Evolutionary conservation across 2,797 vertebrate genomes (phyloP), one percentile per base, ranked within the genome.

Genomic region (Furcifer pardalis): DNA sequence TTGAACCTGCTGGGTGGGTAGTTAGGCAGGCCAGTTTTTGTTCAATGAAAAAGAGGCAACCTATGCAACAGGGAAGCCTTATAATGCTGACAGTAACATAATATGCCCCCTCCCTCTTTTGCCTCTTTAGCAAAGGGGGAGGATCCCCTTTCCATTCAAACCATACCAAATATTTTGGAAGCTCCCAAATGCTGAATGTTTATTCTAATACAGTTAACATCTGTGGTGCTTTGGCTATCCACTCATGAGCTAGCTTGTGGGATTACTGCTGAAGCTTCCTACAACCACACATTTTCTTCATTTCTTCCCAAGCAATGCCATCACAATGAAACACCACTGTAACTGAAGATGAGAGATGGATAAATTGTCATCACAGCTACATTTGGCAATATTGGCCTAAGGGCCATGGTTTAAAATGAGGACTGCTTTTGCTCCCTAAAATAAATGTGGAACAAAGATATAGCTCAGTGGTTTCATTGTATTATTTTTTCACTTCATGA

Each of bases 141-240:
- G n/a, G n/a, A n/a, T n/a, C n/a, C n/a, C n/a, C n/a, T n/a, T n/a
- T n/a, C n/a, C n/a, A n/a, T n/a, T n/a, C n/a, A n/a, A n/a, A n/a
- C n/a, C n/a, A n/a, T n/a, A n/a, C n/a, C n/a, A n/a, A n/a, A n/a
- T n/a, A n/a, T n/a, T n/a, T n/a, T n/a, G n/a, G n/a, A n/a, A n/a
- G n/a, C n/a, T n/a, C n/a, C n/a, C n/a, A 44, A 52, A 35, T 87
- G 79, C 84, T 17, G 68, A 32, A 84, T 79, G 84, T 65, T 37
- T 17, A 2, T 40, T 40, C 15, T 52, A 77, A 4, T 79, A 80
- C 77, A 88, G 56, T 73, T 88, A 91, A 60, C 87, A 69, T 90
- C 84, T 40, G 56, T 83, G 56, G 42, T 25, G 7, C 65, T 27
- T 73, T 66, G 78, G 86, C 89, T 85, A 80, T 35, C 0, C 27